Evolutionary conservation across 1,140 invertebrate genomes (phyloP).

Genomic region (Caenorhabditis latens): DNA sequence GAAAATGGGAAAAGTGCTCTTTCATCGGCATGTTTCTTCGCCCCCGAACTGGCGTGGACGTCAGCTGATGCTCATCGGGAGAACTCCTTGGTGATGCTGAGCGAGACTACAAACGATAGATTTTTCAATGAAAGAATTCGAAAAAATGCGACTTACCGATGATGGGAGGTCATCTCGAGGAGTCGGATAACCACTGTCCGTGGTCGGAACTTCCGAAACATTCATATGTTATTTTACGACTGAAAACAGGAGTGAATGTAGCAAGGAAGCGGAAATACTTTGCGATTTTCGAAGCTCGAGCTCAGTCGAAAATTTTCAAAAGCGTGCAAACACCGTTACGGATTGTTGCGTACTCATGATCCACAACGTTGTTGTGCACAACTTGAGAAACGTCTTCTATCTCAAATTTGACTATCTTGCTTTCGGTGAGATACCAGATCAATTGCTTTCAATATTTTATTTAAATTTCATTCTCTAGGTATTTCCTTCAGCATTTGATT

Average conservation of each 20-base stretch:
- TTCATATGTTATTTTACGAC: neutral
- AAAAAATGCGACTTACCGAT: neutral
- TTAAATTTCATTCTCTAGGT: too few relatives aligned
- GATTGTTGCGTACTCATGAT: neutral
- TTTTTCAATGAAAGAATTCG: neutral
- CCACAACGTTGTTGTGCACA: too few relatives aligned
- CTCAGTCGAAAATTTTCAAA: neutral
- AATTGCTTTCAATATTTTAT: too few relatives aligned
- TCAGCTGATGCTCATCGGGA: neutral
- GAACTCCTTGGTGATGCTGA: neutral
- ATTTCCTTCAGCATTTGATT: too few relatives aligned
- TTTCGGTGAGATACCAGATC: too few relatives aligned
- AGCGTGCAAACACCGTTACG: neutral
- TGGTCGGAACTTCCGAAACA: neutral
- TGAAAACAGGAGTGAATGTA: too few relatives aligned
- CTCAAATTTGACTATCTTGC: too few relatives aligned
- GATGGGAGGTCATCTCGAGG: constrained; percentile 33
- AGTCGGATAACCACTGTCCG: constrained; percentile 36
- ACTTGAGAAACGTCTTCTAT: neutral
- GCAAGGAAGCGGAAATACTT: too few relatives aligned
- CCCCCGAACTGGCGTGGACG: constrained; percentile 10
- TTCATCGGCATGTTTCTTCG: neutral
- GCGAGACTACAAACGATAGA: constrained; percentile 5
- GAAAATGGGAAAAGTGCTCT: constrained; percentile 6
- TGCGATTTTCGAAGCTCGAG: neutral